A percentile compares a stretch with the other conserved stretches of the same genome.
Conservation (phyloP, 2,797 vertebrate species). For the Anabas testudineus region DNA sequence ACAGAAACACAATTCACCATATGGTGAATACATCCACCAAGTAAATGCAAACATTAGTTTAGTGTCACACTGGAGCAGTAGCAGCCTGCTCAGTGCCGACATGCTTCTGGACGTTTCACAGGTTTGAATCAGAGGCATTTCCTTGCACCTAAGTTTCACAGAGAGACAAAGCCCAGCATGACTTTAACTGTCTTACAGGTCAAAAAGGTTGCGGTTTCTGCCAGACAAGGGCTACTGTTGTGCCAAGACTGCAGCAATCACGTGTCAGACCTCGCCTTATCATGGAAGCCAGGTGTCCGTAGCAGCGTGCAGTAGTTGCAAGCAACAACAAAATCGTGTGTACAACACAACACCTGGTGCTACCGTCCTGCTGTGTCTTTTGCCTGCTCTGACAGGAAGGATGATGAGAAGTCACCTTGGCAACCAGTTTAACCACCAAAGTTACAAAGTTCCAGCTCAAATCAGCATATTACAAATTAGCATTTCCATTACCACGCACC, state of each 20-base stretch:
- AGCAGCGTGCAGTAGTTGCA: constrained; percentile 70
- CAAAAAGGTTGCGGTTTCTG: constrained; percentile 67
- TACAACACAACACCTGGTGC: constrained; percentile 76
- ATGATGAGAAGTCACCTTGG: constrained; percentile 67
- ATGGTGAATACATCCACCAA: constrained; percentile 18
- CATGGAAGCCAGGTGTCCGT: constrained; percentile 75
- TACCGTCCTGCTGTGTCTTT: constrained; percentile 50
- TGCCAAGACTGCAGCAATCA: constrained; percentile 64
- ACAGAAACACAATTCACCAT: no score
- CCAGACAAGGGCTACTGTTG: constrained; percentile 57
- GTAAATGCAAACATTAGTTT: constrained; percentile 20
- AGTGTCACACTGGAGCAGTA: constrained; percentile 16
- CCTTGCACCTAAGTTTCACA: constrained; percentile 51
- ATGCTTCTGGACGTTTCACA: constrained; percentile 45
- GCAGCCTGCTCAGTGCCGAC: constrained; percentile 14
- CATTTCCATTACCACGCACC: constrained; percentile 9
- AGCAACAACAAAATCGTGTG: constrained; percentile 72
- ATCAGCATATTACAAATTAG: background rate
- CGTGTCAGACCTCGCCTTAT: constrained; percentile 57
- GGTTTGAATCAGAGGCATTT: constrained; percentile 53
- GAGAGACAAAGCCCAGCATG: constrained; percentile 60
- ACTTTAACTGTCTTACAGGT: constrained; percentile 66
- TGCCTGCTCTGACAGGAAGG: constrained; percentile 56
- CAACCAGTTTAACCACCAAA: constrained; percentile 42
- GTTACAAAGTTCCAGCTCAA: constrained; percentile 10